phyloP scores from a whole-genome alignment of 2,113 vertebrate genomes.

The Plestiodon gilberti region DNA sequence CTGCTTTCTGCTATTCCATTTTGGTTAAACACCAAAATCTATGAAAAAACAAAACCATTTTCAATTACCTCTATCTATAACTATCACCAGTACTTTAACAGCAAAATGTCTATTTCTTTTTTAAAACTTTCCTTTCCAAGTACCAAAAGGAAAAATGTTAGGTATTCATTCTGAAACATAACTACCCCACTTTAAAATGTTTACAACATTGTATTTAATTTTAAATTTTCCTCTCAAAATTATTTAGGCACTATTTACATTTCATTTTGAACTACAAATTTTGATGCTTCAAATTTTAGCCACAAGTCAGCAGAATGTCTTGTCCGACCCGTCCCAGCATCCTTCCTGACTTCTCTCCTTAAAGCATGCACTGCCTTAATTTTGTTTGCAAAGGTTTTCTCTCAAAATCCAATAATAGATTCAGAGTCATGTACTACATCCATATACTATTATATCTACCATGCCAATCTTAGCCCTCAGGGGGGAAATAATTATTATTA shows the following conservation, averaged over 20 bases:
- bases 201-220: background rate
- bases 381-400: conserved; percentile 16
- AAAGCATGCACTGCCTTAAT: background rate
- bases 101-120: conserved; percentile 7
- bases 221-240: background rate
- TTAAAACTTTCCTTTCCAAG: background rate
- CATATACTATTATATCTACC: background rate
- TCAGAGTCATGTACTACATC: background rate
- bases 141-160: background rate
- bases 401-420: background rate
- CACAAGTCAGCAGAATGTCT: background rate
- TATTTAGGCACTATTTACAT: background rate
- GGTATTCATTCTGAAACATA: background rate
- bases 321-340: background rate
- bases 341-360: background rate
- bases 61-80: too few species aligned
- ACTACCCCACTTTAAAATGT: background rate
- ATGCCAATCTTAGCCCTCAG: conserved; percentile 17
- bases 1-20: too few species aligned
- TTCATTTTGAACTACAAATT: background rate
- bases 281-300: background rate
- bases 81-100: background rate
- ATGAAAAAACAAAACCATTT: too few species aligned
- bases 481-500: conserved; percentile 66
- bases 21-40: too few species aligned